Conservation (phyloP, 2,888 invertebrate genomes). For the Rhopalosiphum nymphaeae region DNA sequence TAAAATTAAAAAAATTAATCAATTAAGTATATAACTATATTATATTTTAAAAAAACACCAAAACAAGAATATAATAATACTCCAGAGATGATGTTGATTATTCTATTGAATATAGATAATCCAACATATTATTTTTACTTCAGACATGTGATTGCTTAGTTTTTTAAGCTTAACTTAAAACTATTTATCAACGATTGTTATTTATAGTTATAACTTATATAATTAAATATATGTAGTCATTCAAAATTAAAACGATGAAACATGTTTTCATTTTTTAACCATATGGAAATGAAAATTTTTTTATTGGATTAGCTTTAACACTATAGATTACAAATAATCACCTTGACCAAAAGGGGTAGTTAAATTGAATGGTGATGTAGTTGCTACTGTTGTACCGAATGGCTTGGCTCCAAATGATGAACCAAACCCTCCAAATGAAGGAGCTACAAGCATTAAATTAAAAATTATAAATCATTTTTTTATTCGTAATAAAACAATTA, state of each 20-base stretch:
- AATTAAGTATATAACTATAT: background rate
- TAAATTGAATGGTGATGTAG: constrained; percentile 70
- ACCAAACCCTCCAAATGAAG: constrained; percentile 68
- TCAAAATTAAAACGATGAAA: background rate
- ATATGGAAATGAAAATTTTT: background rate
- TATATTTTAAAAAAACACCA: background rate
- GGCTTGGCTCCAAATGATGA: constrained; percentile 67
- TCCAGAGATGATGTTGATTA: background rate
- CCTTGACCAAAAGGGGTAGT: constrained; percentile 66
- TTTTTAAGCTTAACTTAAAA: background rate
- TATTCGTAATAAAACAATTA: background rate
- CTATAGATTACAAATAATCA: constrained; percentile 39
- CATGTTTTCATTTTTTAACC: background rate
- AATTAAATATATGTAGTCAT: background rate
- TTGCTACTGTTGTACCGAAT: constrained; percentile 66
- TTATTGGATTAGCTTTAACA: background rate
- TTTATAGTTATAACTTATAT: background rate
- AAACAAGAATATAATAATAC: background rate
- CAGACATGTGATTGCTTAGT: background rate
- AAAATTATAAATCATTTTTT: background rate
- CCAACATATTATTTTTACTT: background rate
- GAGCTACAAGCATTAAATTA: constrained; percentile 20
- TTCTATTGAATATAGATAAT: background rate
- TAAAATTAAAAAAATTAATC: constrained; percentile 56
- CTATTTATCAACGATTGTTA: background rate